These are phyloP conservation scores for Calyptomena viridis DNA, from an alignment of 2,113 vertebrate genomes.

Conservation along the genomic window DNA sequence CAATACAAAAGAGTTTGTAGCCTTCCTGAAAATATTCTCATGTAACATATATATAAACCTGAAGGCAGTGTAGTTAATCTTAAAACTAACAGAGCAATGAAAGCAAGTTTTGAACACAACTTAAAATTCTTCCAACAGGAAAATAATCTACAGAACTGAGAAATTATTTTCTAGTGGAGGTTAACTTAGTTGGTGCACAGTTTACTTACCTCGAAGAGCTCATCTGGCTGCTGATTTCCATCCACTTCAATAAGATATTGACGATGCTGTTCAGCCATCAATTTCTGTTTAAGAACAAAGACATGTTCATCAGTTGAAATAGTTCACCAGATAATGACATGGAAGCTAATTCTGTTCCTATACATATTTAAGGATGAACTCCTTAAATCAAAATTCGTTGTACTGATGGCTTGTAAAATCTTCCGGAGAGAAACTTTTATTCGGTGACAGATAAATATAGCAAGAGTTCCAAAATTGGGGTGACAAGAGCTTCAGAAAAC, in stretches of 20 bases:
- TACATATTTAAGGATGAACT: background rate
- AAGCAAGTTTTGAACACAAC: background rate
- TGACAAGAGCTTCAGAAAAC: background rate
- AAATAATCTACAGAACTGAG: background rate
- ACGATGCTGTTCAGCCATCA: conserved; percentile 81
- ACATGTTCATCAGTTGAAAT: background rate
- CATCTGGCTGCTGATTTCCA: conserved; percentile 80
- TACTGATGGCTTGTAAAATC: background rate
- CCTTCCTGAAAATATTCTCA: background rate
- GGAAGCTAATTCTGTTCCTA: background rate
- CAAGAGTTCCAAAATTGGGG: background rate
- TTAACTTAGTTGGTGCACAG: background rate
- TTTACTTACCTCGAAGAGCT: conserved; percentile 79
- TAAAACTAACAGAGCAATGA: background rate
- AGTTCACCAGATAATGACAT: background rate
- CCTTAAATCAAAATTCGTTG: background rate
- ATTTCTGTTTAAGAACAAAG: conserved; percentile 73
- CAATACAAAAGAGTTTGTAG: background rate
- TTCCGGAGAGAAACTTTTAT: background rate
- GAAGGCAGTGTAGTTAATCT: background rate
- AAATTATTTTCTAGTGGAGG: background rate
- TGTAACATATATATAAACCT: background rate
- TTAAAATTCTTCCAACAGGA: background rate
- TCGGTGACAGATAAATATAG: background rate
- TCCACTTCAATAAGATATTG: conserved; percentile 85